Base-by-base conservation (phyloP, 2,113 vertebrate species). In the Tragelaphus buxtoni region DNA sequence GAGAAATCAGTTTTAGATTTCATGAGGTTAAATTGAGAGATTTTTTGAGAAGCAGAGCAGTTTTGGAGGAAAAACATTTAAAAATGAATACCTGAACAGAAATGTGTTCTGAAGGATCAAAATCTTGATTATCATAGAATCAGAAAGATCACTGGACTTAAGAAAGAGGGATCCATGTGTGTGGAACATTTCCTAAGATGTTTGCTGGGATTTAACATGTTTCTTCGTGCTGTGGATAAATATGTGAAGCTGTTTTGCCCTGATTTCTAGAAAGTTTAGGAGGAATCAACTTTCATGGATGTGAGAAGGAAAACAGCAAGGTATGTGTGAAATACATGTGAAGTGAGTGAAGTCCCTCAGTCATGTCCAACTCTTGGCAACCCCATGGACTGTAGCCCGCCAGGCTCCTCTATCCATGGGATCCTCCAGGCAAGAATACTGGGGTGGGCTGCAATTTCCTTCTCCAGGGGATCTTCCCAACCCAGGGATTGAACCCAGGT, bases 401-500 rank as follows among this genome's bases (percentile, higher is more conserved):
- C 58, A 30, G 58, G 58, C 26, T 60, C 58, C 26, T 60, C 58
- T 28, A 11, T 13, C 5, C 26, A 30, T 60, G 58, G 26, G 58
- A 13, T 60, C 6, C 11, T 60, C 58, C 58, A 60, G 26, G 5
- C 58, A 60, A 30, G 58, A 60, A 60, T 60, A 13, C 26, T 60
- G 58, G 58, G 28, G 58, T 60, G 26, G 58, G 58, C 58, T 60
- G 12, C 58, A 26, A 1, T 60, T 60, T 60, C 58, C 11, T 60
- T 60, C 26, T 60, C 26, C 5, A 60, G 58, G 11, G 0, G 1
- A 60, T 60, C 58, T 60, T 60, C 11, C 58, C 58, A 60, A 60
- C 58, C 26, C 58, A 60, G 26, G 58, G 58, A 60, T 60, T 2
- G 0, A 60, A 60, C 26, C 26, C 1, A 0, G 26, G 26, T 60